A percentile compares a stretch with the other conserved stretches of the same genome.
Evolutionary conservation across 2,888 invertebrate genomes (phyloP).

Genomic region (Euphydryas editha): DNA sequence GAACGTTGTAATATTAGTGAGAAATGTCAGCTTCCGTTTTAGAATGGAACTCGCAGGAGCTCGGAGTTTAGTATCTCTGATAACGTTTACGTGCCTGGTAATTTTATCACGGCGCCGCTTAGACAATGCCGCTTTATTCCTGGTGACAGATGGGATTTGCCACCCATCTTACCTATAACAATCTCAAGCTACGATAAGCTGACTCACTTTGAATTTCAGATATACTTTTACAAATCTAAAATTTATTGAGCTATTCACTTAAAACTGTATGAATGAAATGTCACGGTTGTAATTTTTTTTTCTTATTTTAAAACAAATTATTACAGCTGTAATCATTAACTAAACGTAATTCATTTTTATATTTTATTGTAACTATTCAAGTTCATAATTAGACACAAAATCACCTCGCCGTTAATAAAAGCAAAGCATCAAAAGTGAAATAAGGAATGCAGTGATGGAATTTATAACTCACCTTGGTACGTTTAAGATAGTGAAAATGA

Average conservation of each 20-base stretch:
- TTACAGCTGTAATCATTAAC: not conserved
- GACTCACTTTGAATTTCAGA: slow-evolving; percentile 23
- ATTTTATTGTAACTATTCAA: not conserved
- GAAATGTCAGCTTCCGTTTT: slow-evolving; percentile 36
- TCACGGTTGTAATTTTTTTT: not conserved
- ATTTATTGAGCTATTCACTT: not conserved
- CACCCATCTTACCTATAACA: slow-evolving; percentile 50
- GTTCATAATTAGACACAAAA: slow-evolving; percentile 61
- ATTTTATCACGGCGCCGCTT: slow-evolving; percentile 58
- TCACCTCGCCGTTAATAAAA: slow-evolving; percentile 57
- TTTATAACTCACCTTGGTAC: slow-evolving; percentile 73
- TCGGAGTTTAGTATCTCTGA: slow-evolving; percentile 43
- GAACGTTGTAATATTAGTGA: slow-evolving; percentile 30
- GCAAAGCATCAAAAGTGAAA: slow-evolving; percentile 62
- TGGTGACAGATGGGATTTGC: slow-evolving; percentile 58
- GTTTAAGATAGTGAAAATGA: slow-evolving; percentile 80
- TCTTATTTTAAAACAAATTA: not conserved
- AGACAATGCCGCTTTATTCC: slow-evolving; percentile 58
- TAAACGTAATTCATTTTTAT: not conserved
- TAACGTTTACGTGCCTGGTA: slow-evolving; percentile 63
- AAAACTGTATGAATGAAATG: not conserved
- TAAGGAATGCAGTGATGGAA: slow-evolving; percentile 82
- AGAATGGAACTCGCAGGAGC: slow-evolving; percentile 35
- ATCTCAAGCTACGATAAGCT: slow-evolving; percentile 42
- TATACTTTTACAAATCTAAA: slow-evolving; percentile 1